phyloP scores from a whole-genome alignment of 2,797 vertebrate genomes.

The Valencia hispanica region DNA sequence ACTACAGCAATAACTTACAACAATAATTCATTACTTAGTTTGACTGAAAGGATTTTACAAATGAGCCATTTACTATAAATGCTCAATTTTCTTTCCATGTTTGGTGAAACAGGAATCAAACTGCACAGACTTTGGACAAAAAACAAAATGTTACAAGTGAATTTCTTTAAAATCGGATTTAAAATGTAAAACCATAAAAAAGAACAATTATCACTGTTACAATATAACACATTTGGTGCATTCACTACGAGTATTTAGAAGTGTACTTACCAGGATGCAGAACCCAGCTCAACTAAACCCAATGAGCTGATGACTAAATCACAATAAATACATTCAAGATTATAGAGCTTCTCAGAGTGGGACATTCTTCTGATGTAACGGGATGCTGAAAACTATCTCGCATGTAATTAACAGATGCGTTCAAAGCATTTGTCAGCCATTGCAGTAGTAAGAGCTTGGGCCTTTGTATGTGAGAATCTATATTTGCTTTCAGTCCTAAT shows the following conservation, averaged over 20 bases:
- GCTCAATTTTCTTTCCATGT: neutral
- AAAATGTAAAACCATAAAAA: neutral
- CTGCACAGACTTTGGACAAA: neutral
- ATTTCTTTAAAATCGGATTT: neutral
- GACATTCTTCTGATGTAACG: conserved; percentile 42
- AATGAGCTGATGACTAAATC: conserved; percentile 23
- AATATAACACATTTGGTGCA: conserved; percentile 12
- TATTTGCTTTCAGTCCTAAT: conserved; percentile 81
- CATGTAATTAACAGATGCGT: conserved; percentile 54
- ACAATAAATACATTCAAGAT: conserved; percentile 34
- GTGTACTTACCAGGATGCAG: conserved; percentile 32
- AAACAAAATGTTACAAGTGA: neutral
- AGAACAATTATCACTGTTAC: neutral
- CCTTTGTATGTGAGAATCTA: conserved; percentile 66
- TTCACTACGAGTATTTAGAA: conserved; percentile 1
- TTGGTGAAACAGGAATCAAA: neutral
- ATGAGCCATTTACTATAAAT: neutral
- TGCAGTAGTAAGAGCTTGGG: conserved; percentile 34
- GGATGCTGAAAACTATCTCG: conserved; percentile 54
- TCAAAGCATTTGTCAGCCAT: conserved; percentile 68
- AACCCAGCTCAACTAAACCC: conserved; percentile 20
- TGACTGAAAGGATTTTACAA: neutral
- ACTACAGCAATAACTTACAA: neutral
- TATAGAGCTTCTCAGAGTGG: conserved; percentile 23
- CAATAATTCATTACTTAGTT: neutral